These are phyloP conservation scores for Automeris io DNA, from an alignment of 2,888 invertebrate genomes.

Conservation along the genomic window DNA sequence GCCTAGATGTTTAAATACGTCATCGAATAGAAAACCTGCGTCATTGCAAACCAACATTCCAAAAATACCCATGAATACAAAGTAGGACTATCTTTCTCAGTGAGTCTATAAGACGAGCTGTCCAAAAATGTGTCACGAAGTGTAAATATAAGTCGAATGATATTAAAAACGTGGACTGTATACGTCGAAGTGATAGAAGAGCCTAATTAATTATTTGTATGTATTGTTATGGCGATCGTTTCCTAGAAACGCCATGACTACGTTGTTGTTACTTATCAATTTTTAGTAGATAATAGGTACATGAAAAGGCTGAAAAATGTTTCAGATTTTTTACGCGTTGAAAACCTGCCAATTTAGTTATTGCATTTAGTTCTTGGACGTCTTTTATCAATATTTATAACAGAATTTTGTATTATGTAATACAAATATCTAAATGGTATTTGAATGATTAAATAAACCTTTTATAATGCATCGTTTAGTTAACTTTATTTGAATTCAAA, in stretches of 20 bases:
- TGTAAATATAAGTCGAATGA: slow-evolving; percentile 40
- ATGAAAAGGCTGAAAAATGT: slow-evolving; percentile 70
- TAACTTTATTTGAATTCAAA: too few relatives aligned
- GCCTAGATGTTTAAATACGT: slow-evolving; percentile 17
- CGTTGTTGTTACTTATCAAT: slow-evolving; percentile 67
- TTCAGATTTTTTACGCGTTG: slow-evolving; percentile 53
- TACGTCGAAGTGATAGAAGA: slow-evolving; percentile 73
- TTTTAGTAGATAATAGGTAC: slow-evolving; percentile 69
- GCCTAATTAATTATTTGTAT: slow-evolving; percentile 68
- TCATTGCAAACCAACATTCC: slow-evolving; percentile 35
- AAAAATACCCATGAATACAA: slow-evolving; percentile 14
- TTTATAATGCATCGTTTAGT: too few relatives aligned
- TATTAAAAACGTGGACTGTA: slow-evolving; percentile 51
- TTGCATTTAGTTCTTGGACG: slow-evolving; percentile 8
- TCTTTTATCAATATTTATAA: neutral
- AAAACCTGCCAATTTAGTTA: slow-evolving; percentile 40
- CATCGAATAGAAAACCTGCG: slow-evolving; percentile 12
- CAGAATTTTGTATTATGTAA: neutral
- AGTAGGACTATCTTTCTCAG: slow-evolving; percentile 30
- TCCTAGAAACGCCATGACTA: slow-evolving; percentile 71
- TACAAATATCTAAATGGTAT: too few relatives aligned
- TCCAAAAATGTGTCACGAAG: slow-evolving; percentile 31
- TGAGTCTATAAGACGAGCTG: slow-evolving; percentile 60
- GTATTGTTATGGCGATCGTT: slow-evolving; percentile 64
- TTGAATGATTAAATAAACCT: too few relatives aligned